Evolutionary conservation across 2,888 invertebrate genomes (phyloP), one percentile per base, ranked within the genome.

Genomic region (Arge pagana): DNA sequence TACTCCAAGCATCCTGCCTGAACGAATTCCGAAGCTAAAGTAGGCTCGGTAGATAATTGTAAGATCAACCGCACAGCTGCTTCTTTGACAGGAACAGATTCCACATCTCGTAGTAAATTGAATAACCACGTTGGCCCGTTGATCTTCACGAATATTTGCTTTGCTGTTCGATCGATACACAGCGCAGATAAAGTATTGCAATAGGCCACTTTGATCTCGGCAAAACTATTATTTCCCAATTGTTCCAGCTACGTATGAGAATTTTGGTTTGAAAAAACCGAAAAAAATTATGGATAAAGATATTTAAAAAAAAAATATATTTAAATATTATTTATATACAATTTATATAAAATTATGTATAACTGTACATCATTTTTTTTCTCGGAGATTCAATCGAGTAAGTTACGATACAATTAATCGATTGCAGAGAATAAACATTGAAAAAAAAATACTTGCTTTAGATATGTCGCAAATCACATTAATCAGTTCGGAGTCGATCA

Each of bases 121-220:
- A 61, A 63, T 4, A 74, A 54, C 52, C 41, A 64, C 1, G 39
- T 21, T 1, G 56, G 53, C 3, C 65, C 56, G 23, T 60, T n/a
- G 10, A 51, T 48, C 13, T 40, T 55, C 8, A 68, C 35, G 18
- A 66, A 62, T 23, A 59, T 48, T 23, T 55, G 42, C 35, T 64
- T 60, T 11, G 60, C 60, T 7, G 21, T 37, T 37, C 62, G 55
- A 21, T 65, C 64, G 3, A 60, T 39, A 30, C 64, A 66, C 18
- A 71, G 48, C 8, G 40, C 55, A 0, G 64, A 58, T 6, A 73
- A 50, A 1, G 65, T 59, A 10, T 64, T 48, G 57, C 69, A 70
- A 39, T 59, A 60, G 2, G 59, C 51, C 7, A 73, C 67, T 54
- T 67, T 68, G 1, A 68, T 39, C 49, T 70, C 67, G 26, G 62